phyloP scores from a whole-genome alignment of 2,113 vertebrate genomes.

The Vicugna pacos region DNA sequence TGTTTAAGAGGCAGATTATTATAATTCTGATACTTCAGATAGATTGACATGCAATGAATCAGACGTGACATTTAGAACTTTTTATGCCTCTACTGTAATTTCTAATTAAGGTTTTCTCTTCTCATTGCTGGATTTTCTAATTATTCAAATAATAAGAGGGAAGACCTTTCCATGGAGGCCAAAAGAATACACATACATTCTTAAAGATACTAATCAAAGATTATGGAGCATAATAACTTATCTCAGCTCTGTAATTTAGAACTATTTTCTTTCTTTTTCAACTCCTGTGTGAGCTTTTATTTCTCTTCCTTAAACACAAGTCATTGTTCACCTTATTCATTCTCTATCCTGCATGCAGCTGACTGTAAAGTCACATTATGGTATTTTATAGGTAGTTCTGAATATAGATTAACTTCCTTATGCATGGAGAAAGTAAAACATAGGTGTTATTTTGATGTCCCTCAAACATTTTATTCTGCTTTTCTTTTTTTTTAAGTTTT shows the following conservation, averaged over 20 bases:
- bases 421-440: background rate
- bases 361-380: background rate
- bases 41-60: slow-evolving; percentile 11
- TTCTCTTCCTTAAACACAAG: background rate
- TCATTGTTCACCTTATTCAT: background rate
- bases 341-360: background rate
- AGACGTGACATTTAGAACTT: slow-evolving; percentile 21
- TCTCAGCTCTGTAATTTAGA: background rate
- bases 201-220: slow-evolving; percentile 24
- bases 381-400: slow-evolving; percentile 51
- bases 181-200: background rate
- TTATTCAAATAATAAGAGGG: slow-evolving; percentile 50
- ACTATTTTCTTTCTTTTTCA: background rate
- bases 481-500: background rate
- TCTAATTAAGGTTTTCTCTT: slow-evolving; percentile 63
- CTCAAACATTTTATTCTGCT: slow-evolving; percentile 29
- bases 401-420: background rate
- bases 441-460: background rate
- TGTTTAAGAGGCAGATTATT: slow-evolving; percentile 8
- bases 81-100: slow-evolving; percentile 29
- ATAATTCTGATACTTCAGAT: slow-evolving; percentile 59
- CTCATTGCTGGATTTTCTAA: slow-evolving; percentile 26
- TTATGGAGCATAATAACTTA: slow-evolving; percentile 8
- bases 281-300: background rate
- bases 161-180: slow-evolving; percentile 30